Conservation (phyloP, 2,797 vertebrate species). For the Gadopsis bispinosus region DNA sequence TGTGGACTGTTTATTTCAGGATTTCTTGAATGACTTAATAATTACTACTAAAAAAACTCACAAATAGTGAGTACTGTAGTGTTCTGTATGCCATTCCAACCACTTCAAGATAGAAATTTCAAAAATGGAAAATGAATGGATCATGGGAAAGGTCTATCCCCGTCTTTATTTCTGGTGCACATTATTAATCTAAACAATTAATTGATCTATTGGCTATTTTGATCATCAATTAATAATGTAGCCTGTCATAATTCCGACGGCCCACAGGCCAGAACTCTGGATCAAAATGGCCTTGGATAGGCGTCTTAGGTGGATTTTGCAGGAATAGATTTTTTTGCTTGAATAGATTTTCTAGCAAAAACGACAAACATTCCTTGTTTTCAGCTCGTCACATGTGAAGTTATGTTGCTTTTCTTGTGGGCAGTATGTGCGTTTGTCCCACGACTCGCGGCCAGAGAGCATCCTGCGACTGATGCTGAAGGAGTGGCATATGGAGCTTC, state of each 20-base stretch:
- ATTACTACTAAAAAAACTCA: no score
- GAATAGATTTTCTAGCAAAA: background rate
- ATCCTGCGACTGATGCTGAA: constrained; percentile 95
- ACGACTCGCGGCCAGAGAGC: constrained; percentile 94
- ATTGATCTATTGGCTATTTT: background rate
- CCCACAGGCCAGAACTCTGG: no score
- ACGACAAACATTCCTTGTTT: background rate
- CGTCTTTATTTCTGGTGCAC: background rate
- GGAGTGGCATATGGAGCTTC: constrained; percentile 99
- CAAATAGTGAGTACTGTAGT: no score
- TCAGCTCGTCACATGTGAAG: background rate
- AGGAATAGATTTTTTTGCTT: no score
- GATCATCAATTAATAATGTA: no score
- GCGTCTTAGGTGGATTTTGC: no score
- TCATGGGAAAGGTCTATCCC: background rate
- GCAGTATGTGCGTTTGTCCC: constrained; percentile 94
- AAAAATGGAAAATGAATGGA: background rate
- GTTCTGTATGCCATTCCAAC: background rate
- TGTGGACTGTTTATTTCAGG: no score
- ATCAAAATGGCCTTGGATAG: no score
- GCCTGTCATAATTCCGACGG: no score
- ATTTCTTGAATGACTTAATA: no score
- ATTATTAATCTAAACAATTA: background rate
- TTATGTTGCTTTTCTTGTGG: background rate
- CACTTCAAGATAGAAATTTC: background rate